Percentiles rank a stretch among this genome's conserved stretches.
Evolutionary conservation across 2,888 invertebrate genomes (phyloP).

Genomic region (Metopia argyrocephala): DNA sequence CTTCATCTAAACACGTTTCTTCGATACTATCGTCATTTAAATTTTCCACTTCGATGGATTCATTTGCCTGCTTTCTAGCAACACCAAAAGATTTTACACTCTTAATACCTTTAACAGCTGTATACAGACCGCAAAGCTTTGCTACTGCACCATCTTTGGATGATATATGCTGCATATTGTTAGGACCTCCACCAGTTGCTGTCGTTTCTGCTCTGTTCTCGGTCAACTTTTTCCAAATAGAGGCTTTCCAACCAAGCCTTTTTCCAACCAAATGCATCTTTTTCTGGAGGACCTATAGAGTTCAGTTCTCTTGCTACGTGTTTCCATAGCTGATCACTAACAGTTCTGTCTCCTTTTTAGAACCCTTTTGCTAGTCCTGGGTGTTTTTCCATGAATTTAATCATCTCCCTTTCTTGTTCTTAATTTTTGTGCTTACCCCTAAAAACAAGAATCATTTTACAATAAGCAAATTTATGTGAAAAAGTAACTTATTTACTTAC

Average conservation of each 20-base stretch:
- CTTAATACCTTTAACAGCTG: neutral
- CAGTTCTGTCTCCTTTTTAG: neutral
- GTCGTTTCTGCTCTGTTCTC: neutral
- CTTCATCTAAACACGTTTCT: neutral
- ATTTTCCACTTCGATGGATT: neutral
- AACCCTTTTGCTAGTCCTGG: neutral
- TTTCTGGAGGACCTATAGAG: neutral
- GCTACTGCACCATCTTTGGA: neutral
- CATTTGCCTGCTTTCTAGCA: neutral
- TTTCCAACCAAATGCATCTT: neutral
- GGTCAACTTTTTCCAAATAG: neutral
- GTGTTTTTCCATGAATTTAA: neutral
- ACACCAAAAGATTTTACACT: neutral
- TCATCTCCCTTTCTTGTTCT: neutral
- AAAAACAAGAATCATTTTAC: neutral
- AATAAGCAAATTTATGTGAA: neutral
- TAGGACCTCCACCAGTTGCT: neutral
- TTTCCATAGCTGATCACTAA: neutral
- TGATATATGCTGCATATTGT: neutral
- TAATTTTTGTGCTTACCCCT: neutral
- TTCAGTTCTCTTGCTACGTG: neutral
- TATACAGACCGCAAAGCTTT: neutral
- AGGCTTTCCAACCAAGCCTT: conserved; percentile 8
- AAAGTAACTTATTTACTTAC: neutral
- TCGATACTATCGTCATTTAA: neutral